Evolutionary conservation across 1,140 invertebrate species (phyloP).

Genomic region (Bemisia tabaci): DNA sequence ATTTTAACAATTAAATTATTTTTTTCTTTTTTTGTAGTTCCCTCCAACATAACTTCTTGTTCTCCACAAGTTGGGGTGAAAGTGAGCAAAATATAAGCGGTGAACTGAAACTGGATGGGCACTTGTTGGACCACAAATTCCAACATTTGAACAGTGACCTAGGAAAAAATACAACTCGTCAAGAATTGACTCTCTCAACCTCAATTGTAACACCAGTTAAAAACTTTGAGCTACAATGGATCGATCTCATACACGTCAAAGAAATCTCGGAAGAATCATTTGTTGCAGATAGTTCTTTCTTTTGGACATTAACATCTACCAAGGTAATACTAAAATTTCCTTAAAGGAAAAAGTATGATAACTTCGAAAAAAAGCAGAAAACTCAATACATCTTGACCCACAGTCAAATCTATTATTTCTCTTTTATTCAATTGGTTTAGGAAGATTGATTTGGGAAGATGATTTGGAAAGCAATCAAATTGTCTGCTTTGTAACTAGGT

Average conservation of each 20-base stretch:
- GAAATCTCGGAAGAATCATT: neutral
- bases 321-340: too few species aligned
- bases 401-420: too few species aligned
- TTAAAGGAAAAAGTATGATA: too few species aligned
- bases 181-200: neutral
- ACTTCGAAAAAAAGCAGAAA: too few species aligned
- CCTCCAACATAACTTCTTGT: neutral
- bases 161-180: neutral
- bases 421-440: too few species aligned
- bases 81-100: neutral
- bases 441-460: too few species aligned
- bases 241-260: neutral
- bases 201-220: neutral
- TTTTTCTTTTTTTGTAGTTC: neutral
- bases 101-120: neutral
- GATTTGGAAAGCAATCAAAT: too few species aligned
- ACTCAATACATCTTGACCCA: too few species aligned
- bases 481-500: too few species aligned
- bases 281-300: neutral
- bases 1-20: too few species aligned
- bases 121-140: neutral
- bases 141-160: neutral
- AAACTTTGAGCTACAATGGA: neutral
- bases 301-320: neutral
- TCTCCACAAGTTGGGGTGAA: neutral